Evolutionary conservation across 2,888 invertebrate species (phyloP), one percentile per base, ranked within the genome.

Genomic region (Pollenia griseotomentosa): DNA sequence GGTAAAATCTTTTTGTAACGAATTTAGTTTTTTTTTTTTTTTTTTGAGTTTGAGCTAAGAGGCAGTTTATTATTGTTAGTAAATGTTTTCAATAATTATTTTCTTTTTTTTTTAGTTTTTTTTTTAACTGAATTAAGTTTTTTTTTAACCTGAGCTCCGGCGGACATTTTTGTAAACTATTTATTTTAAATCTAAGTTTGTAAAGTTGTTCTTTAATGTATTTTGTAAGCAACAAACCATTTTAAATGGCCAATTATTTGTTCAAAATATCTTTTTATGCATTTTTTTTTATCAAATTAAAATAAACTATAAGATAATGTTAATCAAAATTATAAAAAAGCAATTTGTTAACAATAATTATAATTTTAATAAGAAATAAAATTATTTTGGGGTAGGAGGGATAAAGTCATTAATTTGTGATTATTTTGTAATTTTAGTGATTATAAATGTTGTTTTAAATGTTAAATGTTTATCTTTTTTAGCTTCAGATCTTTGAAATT

Each of bases 1-100:
- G 86, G 82, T 83, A 70, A 16, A 48, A 44, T 51, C 5, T 48
- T 82, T 51, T 66, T 82, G 9, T 66, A 61, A 80, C 48, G 61
- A 73, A 70, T 66, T 68, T 78, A 10, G 33, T 70, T 61, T 73
- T n/a, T n/a, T n/a, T n/a, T 23, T 42, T 48, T 23, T 53, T 68
- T 40, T 61, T 48, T 59, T 68, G 33, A 46, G 53, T 86, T 79
- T 83, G 86, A 83, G 86, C 83, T 86, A 59, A 80, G 77, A 83
- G 86, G 83, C 83, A 86, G 86, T 83, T 65, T 68, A n/a, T 77
- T 77, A n/a, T 63, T 79, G 57, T 74, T 68, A 61, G 23, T 70
- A 61, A 55, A 82, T 10, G 40, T 61, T 78, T 81, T 59, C 14
- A 19, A 48, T 65, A 78, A 42, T 16, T n/a, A 57, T 48, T 61